Evolutionary conservation across 2,113 vertebrate genomes (phyloP).

Genomic region (Coreoperca whiteheadi): DNA sequence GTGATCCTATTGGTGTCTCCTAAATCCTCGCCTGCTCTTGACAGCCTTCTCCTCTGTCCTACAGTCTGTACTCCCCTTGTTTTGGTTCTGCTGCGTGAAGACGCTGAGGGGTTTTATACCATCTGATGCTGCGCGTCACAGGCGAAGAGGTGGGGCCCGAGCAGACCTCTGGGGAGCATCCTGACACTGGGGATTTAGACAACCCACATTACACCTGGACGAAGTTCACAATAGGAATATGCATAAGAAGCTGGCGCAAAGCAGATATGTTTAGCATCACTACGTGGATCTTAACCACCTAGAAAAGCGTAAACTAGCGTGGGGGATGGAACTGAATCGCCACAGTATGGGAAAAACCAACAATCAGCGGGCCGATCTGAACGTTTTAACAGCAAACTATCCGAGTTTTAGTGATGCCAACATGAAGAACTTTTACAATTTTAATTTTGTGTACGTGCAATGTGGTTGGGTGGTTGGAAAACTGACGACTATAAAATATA

Average conservation of each 20-base stretch:
- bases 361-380: neutral
- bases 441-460: neutral
- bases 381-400: neutral
- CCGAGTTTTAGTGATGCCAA: neutral
- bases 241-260: slow-evolving; percentile 50
- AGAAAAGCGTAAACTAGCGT: neutral
- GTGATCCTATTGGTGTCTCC: neutral
- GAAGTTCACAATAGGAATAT: slow-evolving; percentile 46
- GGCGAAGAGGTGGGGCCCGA: slow-evolving; percentile 56
- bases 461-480: neutral
- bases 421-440: neutral
- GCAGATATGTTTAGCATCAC: slow-evolving; percentile 25
- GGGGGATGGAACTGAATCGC: neutral
- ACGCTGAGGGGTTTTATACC: slow-evolving; percentile 65
- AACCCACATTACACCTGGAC: slow-evolving; percentile 73
- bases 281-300: slow-evolving; percentile 5
- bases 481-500: neutral
- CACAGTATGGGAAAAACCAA: neutral
- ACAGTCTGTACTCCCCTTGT: slow-evolving; percentile 35
- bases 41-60: neutral
- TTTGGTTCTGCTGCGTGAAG: slow-evolving; percentile 63
- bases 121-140: slow-evolving; percentile 57
- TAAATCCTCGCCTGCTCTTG: slow-evolving; percentile 5
- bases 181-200: slow-evolving; percentile 53
- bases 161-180: slow-evolving; percentile 64